phyloP scores from a whole-genome alignment of 2,888 invertebrate genomes.

The Caradrina kadenii region DNA sequence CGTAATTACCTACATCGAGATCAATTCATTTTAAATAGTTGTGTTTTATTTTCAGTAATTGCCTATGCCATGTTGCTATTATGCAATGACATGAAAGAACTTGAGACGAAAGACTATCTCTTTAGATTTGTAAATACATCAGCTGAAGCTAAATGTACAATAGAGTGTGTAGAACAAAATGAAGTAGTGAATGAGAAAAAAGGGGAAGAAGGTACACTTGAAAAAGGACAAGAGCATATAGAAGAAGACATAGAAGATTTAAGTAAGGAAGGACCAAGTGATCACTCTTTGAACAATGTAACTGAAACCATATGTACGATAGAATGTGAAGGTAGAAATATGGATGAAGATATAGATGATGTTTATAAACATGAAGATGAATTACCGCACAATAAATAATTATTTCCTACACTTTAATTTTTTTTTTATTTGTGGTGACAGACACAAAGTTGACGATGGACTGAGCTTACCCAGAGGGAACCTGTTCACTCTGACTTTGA shows the following conservation, averaged over 20 bases:
- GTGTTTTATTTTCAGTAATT: conserved; percentile 3
- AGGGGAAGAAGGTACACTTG: neutral
- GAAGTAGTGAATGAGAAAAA: neutral
- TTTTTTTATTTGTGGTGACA: too few species aligned
- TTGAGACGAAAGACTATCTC: neutral
- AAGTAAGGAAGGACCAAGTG: neutral
- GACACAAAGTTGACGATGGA: too few species aligned
- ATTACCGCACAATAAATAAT: too few species aligned
- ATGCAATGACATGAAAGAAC: conserved; percentile 6
- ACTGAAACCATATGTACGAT: neutral
- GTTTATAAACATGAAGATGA: neutral
- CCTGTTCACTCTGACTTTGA: too few species aligned
- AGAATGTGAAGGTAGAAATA: neutral
- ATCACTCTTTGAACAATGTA: neutral
- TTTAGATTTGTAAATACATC: neutral
- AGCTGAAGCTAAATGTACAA: neutral
- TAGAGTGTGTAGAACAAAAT: neutral
- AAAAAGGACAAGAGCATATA: neutral
- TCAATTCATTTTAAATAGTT: too few species aligned
- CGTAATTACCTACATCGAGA: too few species aligned
- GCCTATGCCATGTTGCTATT: conserved; percentile 5
- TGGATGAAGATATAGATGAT: neutral
- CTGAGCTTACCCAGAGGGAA: too few species aligned
- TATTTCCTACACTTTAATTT: too few species aligned
- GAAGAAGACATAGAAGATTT: neutral